Evolutionary conservation across 2,888 invertebrate genomes (phyloP).

Genomic region (Campoletis raptor): DNA sequence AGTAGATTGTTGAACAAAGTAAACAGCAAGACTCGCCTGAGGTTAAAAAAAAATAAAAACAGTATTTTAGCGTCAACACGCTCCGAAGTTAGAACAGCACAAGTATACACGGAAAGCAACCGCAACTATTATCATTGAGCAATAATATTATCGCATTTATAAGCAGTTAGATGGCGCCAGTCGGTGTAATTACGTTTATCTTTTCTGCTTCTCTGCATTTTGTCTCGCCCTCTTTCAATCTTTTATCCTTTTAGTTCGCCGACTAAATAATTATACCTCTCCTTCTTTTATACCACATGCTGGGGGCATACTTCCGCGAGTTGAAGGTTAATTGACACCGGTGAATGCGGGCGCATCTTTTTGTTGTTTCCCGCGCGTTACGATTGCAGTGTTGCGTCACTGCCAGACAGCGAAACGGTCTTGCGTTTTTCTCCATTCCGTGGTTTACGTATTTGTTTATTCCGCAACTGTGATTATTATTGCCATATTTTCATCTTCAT

Average conservation of each 20-base stretch:
- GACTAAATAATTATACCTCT: conserved; percentile 39
- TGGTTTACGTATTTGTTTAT: conserved; percentile 54
- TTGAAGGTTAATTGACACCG: conserved; percentile 70
- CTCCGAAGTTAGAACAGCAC: background rate
- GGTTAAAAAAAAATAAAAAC: conserved; percentile 36
- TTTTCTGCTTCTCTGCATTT: conserved; percentile 33
- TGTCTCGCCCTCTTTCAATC: conserved; percentile 38
- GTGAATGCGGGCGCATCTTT: conserved; percentile 36
- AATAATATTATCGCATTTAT: conserved; percentile 77
- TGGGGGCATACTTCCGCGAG: conserved; percentile 67
- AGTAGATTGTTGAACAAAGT: background rate
- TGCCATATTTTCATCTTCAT: conserved; percentile 46
- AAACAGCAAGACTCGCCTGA: conserved; percentile 3
- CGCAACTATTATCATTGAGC: conserved; percentile 79
- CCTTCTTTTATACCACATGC: conserved; percentile 31
- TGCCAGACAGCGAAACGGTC: conserved; percentile 20
- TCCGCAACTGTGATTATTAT: conserved; percentile 53
- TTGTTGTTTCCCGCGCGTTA: conserved; percentile 27
- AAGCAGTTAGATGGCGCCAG: conserved; percentile 82
- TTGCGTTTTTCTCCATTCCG: background rate
- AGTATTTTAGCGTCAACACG: conserved; percentile 33
- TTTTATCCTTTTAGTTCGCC: conserved; percentile 47
- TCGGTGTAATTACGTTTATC: conserved; percentile 78
- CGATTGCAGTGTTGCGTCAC: conserved; percentile 16
- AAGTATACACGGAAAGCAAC: conserved; percentile 69